These are phyloP conservation scores for Aselliscus stoliczkanus DNA, from an alignment of 2,797 vertebrate genomes.

Conservation along the genomic window DNA sequence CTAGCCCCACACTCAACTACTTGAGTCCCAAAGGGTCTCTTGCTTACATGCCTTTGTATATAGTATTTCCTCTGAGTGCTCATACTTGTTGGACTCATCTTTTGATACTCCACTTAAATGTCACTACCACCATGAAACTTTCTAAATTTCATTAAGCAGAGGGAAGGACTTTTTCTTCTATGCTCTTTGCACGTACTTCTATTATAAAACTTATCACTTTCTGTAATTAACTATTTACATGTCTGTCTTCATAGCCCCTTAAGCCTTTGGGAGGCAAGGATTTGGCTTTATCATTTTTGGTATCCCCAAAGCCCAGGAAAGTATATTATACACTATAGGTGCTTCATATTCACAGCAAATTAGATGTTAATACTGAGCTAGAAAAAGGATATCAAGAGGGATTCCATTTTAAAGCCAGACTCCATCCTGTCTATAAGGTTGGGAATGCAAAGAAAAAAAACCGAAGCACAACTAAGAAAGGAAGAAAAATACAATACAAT, in stretches of 20 bases:
- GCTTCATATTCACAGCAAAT: conserved; percentile 3
- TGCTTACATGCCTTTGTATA: neutral
- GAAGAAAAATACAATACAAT: no score
- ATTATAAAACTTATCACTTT: neutral
- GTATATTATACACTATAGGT: neutral
- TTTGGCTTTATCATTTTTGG: neutral
- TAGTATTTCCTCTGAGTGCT: neutral
- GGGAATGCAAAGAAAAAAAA: no score
- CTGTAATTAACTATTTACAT: neutral
- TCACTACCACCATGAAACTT: conserved; percentile 1
- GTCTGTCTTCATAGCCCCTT: neutral
- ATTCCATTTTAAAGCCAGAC: no score
- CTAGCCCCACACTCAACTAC: neutral
- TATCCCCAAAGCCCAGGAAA: neutral
- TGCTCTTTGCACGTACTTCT: neutral
- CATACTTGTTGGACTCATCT: neutral
- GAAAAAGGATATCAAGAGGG: no score
- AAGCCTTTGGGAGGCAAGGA: neutral
- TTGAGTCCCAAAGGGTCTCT: neutral
- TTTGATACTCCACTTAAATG: neutral
- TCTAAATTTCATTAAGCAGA: conserved; percentile 18
- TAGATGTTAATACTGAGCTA: neutral
- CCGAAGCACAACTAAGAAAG: no score
- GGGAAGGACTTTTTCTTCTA: neutral
- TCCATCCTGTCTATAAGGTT: no score